phyloP scores from a whole-genome alignment of 2,797 vertebrate genomes.

The Cirrhinus mrigala region DNA sequence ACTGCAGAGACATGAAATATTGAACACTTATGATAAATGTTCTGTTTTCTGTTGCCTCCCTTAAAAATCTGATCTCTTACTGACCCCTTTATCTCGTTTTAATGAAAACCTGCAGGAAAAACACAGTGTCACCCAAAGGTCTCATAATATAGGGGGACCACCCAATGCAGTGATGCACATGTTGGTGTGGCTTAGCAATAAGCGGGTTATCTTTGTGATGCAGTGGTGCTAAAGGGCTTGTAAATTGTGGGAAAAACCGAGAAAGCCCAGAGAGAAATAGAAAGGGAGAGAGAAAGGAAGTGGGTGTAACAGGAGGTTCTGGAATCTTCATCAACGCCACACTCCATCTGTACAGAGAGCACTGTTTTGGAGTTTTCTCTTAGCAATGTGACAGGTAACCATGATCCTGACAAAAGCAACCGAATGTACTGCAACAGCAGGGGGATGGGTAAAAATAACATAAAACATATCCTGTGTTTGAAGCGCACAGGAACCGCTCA shows the following conservation, averaged over 20 bases:
- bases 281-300: slow-evolving; percentile 55
- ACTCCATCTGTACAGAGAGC: slow-evolving; percentile 42
- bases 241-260: slow-evolving; percentile 65
- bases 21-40: slow-evolving; percentile 14
- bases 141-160: slow-evolving; percentile 27
- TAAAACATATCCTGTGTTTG: slow-evolving; percentile 49
- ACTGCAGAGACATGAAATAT: slow-evolving; percentile 23
- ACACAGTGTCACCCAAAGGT: slow-evolving; percentile 10
- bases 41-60: not conserved
- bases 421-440: slow-evolving; percentile 37
- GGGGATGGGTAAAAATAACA: slow-evolving; percentile 56
- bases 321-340: slow-evolving; percentile 70
- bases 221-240: slow-evolving; percentile 25
- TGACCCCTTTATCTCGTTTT: slow-evolving; percentile 19
- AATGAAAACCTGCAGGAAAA: slow-evolving; percentile 31
- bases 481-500: slow-evolving; percentile 39
- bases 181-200: slow-evolving; percentile 26
- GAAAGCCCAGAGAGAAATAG: slow-evolving; percentile 53
- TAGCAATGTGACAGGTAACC: slow-evolving; percentile 58
- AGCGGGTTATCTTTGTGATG: slow-evolving; percentile 57
- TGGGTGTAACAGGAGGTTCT: slow-evolving; percentile 68
- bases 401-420: slow-evolving; percentile 56
- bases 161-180: slow-evolving; percentile 17
- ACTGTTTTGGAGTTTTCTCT: slow-evolving; percentile 53
- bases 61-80: slow-evolving; percentile 6